A percentile compares a stretch with the other conserved stretches of the same genome.
Conservation (phyloP, 2,797 vertebrate species). For the Lepus oiostolus region DNA sequence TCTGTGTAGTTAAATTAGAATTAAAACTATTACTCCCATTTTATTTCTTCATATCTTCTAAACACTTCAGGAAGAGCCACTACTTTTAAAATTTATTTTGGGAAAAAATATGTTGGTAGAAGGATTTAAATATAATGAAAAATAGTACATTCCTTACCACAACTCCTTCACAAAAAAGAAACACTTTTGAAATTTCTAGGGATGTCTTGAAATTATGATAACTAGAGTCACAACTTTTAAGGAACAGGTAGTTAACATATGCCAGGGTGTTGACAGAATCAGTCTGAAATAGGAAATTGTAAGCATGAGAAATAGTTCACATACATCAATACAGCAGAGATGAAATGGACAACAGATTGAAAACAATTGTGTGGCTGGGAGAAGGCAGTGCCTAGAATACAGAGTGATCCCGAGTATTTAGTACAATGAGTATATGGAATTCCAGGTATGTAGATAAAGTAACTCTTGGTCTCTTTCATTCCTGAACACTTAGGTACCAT, state of each 20-base stretch:
- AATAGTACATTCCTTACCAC: background rate
- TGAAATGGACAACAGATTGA: background rate
- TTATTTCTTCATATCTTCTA: background rate
- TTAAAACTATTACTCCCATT: background rate
- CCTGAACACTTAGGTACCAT: background rate
- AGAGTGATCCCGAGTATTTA: background rate
- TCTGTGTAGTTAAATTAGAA: background rate
- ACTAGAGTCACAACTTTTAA: background rate
- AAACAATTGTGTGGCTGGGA: background rate
- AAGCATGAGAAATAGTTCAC: background rate
- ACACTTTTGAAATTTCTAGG: background rate
- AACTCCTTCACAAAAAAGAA: background rate
- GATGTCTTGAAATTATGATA: background rate
- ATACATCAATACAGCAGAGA: background rate
- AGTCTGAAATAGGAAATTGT: background rate
- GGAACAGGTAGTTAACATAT: background rate
- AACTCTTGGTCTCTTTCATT: background rate
- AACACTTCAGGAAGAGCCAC: background rate
- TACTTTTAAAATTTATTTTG: slow-evolving; percentile 2
- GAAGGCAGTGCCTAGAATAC: background rate
- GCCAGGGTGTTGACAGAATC: background rate
- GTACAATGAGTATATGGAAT: background rate
- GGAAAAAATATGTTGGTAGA: background rate
- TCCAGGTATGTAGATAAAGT: background rate
- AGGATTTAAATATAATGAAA: background rate